Evolutionary conservation across 2,113 vertebrate species (phyloP).

Genomic region (Lanius ludovicianus): DNA sequence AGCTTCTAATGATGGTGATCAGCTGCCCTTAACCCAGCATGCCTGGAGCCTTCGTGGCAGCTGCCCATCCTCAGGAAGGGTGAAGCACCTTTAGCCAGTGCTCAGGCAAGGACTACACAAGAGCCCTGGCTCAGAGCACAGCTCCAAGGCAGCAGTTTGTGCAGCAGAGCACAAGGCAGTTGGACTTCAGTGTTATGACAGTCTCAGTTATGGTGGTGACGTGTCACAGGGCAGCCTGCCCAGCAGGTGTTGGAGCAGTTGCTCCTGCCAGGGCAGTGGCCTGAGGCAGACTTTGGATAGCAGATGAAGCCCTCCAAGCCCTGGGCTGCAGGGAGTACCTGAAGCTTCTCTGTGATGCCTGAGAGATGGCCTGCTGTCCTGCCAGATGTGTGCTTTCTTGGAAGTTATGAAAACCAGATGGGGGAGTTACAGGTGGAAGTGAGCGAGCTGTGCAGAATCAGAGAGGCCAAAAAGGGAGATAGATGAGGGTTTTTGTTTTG

Average conservation of each 20-base stretch:
- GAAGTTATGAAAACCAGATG: neutral
- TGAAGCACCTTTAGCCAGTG: rapidly evolving
- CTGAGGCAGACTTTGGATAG: neutral
- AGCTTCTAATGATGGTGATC: neutral
- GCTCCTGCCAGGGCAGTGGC: neutral
- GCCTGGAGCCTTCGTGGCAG: neutral
- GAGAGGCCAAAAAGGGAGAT: neutral
- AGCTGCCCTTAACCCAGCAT: neutral
- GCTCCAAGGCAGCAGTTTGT: neutral
- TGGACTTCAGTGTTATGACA: neutral
- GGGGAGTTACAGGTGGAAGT: neutral
- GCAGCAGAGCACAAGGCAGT: rapidly evolving
- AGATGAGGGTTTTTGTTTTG: too few relatives aligned
- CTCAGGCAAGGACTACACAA: neutral
- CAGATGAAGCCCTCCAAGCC: neutral
- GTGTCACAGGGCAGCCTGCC: neutral
- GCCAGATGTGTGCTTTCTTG: neutral
- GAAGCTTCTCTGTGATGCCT: neutral
- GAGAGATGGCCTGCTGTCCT: neutral
- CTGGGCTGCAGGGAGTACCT: neutral
- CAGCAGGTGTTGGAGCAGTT: neutral
- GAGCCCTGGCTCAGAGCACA: neutral
- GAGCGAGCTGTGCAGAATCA: neutral
- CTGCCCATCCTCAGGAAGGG: neutral
- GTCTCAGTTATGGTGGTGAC: rapidly evolving